These are phyloP conservation scores for Tragelaphus eurycerus DNA, from an alignment of 2,797 vertebrate genomes.

Conservation along the genomic window DNA sequence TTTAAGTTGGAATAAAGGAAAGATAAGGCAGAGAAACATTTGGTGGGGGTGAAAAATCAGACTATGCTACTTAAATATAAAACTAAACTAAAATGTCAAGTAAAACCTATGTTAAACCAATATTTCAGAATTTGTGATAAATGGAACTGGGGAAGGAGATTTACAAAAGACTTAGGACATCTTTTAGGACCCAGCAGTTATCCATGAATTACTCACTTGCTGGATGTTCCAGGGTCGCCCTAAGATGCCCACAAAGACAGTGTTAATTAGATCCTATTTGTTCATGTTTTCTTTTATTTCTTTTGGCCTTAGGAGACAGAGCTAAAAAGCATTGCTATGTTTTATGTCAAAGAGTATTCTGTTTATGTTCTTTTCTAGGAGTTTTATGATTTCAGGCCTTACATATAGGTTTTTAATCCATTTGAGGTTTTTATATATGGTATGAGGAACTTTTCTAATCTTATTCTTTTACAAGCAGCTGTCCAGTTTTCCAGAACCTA, in stretches of 20 bases:
- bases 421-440: not conserved
- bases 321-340: not conserved
- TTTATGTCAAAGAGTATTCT: not conserved
- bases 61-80: not conserved
- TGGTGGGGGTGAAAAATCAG: not conserved
- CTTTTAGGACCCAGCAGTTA: not conserved
- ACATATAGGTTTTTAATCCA: not conserved
- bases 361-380: not conserved
- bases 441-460: not conserved
- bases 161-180: not conserved
- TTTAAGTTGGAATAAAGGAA: conserved; percentile 27
- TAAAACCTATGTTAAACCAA: not conserved
- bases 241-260: not conserved
- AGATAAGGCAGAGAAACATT: not conserved
- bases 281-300: not conserved
- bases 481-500: not conserved
- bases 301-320: not conserved
- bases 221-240: not conserved
- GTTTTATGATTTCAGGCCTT: not conserved
- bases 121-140: not conserved
- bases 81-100: not conserved
- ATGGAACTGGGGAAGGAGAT: not conserved
- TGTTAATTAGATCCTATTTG: not conserved
- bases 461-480: not conserved
- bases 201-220: not conserved